A percentile compares a stretch with the other conserved stretches of the same genome.
These are phyloP conservation scores for Lerema accius DNA, from an alignment of 1,140 invertebrate genomes.

Conservation along the genomic window DNA sequence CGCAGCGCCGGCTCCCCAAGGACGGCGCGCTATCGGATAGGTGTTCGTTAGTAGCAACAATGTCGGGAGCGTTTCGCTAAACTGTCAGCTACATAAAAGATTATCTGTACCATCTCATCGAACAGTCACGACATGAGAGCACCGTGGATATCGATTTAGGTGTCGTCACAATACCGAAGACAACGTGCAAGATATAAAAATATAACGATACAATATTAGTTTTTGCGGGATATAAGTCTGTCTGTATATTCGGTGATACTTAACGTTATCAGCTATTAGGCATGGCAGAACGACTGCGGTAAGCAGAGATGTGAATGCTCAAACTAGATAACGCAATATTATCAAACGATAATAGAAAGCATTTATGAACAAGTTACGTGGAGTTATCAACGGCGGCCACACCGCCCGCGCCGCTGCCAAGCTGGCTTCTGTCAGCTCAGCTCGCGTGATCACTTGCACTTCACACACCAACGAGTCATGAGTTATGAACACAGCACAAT, in stretches of 20 bases:
- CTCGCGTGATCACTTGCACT: background rate
- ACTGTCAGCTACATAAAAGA: slow-evolving; percentile 10
- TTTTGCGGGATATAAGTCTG: too few species aligned
- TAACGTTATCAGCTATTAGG: too few species aligned
- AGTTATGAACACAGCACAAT: background rate
- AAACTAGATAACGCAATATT: too few species aligned
- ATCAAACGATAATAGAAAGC: slow-evolving; percentile 7
- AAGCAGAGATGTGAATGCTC: too few species aligned
- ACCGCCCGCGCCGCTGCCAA: background rate
- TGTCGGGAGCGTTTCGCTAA: slow-evolving; percentile 9
- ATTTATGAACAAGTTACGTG: too few species aligned
- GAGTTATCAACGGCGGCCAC: too few species aligned
- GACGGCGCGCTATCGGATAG: slow-evolving; percentile 19
- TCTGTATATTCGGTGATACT: too few species aligned
- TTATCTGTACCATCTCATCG: slow-evolving; percentile 3
- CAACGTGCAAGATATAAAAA: background rate
- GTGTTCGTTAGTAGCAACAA: slow-evolving; percentile 11
- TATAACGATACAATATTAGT: too few species aligned
- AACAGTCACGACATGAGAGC: slow-evolving; percentile 8
- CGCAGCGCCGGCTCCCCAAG: slow-evolving; percentile 12
- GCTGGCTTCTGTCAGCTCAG: background rate
- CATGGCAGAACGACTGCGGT: too few species aligned
- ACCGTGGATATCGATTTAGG: background rate
- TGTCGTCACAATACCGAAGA: background rate
- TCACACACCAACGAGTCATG: background rate